Percentiles rank a stretch among this genome's conserved stretches.
Conservation (phyloP, 37 sponge, comb jelly and placozoan species). For the Hormiphora californensis region DNA sequence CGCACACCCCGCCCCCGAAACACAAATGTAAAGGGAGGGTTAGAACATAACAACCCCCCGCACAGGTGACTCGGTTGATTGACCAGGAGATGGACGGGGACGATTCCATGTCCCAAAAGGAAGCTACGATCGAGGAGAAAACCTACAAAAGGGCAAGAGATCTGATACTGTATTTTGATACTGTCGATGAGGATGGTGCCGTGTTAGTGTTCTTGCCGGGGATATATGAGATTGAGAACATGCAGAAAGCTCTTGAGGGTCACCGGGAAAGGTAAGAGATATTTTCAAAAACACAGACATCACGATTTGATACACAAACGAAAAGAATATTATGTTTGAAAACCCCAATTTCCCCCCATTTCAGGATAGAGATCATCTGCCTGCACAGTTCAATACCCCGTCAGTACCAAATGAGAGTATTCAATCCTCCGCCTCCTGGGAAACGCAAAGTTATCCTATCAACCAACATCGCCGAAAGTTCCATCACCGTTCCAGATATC, state of each 20-base stretch:
- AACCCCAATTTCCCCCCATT: too few species aligned
- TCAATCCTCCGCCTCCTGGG: background rate
- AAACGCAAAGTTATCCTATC: constrained; percentile 78
- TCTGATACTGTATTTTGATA: constrained; percentile 22
- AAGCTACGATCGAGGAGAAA: background rate
- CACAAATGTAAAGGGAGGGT: too few species aligned
- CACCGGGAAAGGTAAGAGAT: background rate
- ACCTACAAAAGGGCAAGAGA: background rate
- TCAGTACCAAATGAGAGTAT: constrained; percentile 43
- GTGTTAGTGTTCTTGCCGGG: constrained; percentile 95
- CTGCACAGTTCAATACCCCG: constrained; percentile 40
- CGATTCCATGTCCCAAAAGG: too few species aligned
- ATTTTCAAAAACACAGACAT: too few species aligned
- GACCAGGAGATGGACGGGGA: too few species aligned
- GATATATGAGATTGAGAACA: constrained; percentile 72
- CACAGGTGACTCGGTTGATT: too few species aligned
- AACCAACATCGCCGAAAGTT: constrained; percentile 97
- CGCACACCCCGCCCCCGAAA: too few species aligned
- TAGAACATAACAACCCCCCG: too few species aligned
- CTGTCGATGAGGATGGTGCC: background rate
- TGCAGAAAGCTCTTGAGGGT: constrained; percentile 59
- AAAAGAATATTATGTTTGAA: too few species aligned
- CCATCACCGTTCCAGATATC: constrained; percentile 96
- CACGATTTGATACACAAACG: too few species aligned
- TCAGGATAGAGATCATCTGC: too few species aligned